These are phyloP conservation scores for Microcebus murinus DNA, from an alignment of 2,113 vertebrate genomes.

Conservation along the genomic window DNA sequence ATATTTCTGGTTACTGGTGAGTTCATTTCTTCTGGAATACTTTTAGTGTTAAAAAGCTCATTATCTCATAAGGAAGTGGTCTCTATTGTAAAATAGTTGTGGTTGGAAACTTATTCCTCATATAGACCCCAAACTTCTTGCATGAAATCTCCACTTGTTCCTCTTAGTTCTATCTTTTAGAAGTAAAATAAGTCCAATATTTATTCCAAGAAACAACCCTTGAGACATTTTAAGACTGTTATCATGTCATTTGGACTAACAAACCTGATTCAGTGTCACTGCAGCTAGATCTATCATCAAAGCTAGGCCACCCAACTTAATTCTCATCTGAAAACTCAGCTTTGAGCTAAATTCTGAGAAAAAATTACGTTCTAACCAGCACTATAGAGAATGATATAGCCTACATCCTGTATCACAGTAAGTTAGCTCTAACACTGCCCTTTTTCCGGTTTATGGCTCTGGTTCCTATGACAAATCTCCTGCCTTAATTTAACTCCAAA, in stretches of 20 bases:
- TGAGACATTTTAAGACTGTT: not conserved
- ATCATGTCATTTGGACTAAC: not conserved
- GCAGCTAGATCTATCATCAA: not conserved
- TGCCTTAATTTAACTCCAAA: not conserved
- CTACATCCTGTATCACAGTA: not conserved
- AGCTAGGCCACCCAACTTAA: not conserved
- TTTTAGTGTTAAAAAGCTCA: not conserved
- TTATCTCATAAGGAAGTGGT: not conserved
- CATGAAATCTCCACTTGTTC: not conserved
- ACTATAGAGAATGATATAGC: not conserved
- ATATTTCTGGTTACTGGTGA: not conserved
- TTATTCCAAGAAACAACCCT: not conserved
- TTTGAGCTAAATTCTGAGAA: not conserved
- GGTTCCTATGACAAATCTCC: not conserved
- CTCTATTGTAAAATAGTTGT: constrained; percentile 21
- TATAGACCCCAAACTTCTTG: not conserved
- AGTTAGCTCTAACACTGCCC: not conserved
- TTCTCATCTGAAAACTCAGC: constrained; percentile 12
- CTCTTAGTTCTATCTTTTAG: not conserved
- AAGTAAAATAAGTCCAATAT: not conserved
- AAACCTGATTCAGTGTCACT: not conserved
- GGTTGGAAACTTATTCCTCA: not conserved
- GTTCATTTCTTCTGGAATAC: not conserved
- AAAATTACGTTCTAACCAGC: not conserved
- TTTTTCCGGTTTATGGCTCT: not conserved